phyloP scores from a whole-genome alignment of 1,140 invertebrate genomes.

The Apis florea region DNA sequence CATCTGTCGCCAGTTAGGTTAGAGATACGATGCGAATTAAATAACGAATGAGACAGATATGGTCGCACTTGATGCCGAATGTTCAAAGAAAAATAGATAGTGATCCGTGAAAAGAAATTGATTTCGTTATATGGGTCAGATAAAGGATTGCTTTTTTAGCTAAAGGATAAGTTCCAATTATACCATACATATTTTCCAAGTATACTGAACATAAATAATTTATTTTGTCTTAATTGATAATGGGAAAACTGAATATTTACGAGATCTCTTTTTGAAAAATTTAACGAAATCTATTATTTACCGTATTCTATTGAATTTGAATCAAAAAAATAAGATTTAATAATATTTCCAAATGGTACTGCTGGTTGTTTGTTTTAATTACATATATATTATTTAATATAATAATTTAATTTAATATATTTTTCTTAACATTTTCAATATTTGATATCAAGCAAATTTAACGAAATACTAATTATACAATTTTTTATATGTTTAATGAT shows the following conservation, averaged over 20 bases:
- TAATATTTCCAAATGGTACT: too few species aligned
- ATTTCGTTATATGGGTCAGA: conserved; percentile 62
- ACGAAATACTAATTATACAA: too few species aligned
- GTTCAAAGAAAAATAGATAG: conserved; percentile 35
- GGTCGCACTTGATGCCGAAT: conserved; percentile 1
- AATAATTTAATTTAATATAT: too few species aligned
- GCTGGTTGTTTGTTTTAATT: too few species aligned
- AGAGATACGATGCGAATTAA: conserved; percentile 26
- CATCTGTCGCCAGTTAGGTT: neutral
- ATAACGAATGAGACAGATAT: conserved; percentile 45
- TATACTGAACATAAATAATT: conserved; percentile 41
- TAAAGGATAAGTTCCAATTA: conserved; percentile 74
- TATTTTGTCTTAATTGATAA: conserved; percentile 22
- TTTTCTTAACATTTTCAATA: too few species aligned
- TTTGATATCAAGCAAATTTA: too few species aligned
- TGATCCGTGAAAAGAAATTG: conserved; percentile 13
- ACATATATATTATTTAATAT: too few species aligned
- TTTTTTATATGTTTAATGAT: too few species aligned
- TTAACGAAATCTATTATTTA: neutral
- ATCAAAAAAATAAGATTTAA: too few species aligned
- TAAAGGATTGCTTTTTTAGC: conserved; percentile 38
- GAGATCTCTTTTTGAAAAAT: neutral
- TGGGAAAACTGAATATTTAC: neutral
- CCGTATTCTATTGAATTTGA: too few species aligned
- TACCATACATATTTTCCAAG: conserved; percentile 39